Evolutionary conservation across 2,113 vertebrate genomes (phyloP).

Genomic region (Semicossyphus pulcher): DNA sequence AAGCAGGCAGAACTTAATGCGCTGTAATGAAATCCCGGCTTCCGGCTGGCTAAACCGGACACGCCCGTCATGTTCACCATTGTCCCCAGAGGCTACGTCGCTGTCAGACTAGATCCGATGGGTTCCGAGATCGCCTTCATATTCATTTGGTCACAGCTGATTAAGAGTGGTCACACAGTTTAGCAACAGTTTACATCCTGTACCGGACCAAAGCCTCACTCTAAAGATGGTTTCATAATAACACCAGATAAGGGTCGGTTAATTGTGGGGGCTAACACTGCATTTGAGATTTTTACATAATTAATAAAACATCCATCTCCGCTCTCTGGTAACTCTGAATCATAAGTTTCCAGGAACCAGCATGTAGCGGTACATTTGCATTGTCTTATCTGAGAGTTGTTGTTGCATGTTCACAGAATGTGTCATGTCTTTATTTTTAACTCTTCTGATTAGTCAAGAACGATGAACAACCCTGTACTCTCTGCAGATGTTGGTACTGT

Average conservation of each 20-base stretch:
- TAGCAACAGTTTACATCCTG: no score
- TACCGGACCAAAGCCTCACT: not conserved
- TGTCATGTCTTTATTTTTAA: constrained; percentile 2
- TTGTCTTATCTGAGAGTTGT: constrained; percentile 1
- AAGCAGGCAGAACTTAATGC: no score
- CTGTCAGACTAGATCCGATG: no score
- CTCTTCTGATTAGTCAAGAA: not conserved
- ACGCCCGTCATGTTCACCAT: no score
- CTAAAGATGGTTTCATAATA: not conserved
- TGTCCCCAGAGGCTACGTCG: no score
- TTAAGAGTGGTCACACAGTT: no score
- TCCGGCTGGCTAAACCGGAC: no score
- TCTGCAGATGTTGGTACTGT: not conserved
- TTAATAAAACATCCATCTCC: not conserved
- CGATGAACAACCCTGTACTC: not conserved
- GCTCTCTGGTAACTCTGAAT: not conserved
- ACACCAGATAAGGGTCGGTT: not conserved
- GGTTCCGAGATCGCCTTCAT: no score
- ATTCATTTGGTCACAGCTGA: no score
- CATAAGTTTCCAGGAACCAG: not conserved
- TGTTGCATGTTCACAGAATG: constrained; percentile 15
- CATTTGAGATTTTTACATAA: not conserved
- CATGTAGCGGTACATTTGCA: not conserved
- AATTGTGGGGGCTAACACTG: not conserved
- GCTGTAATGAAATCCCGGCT: no score